A percentile compares a stretch with the other conserved stretches of the same genome.
Evolutionary conservation across 2,888 invertebrate genomes (phyloP).

Genomic region (Augiades crinisus): DNA sequence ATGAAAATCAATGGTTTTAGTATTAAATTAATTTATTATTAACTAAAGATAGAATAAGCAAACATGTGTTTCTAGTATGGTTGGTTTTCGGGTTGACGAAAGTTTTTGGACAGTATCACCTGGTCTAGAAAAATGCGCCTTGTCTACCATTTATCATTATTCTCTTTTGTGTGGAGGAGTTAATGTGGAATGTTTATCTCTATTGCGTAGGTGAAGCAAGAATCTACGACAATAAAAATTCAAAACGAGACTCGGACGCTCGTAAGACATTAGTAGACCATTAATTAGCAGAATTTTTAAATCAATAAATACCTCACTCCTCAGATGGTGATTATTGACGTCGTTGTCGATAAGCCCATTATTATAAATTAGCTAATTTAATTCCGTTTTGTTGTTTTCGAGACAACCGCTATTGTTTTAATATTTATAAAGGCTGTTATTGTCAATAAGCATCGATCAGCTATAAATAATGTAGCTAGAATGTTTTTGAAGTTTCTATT

Average conservation of each 20-base stretch:
- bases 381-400: conserved; percentile 16
- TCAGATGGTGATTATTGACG: conserved; percentile 28
- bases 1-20: no score
- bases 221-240: conserved; percentile 40
- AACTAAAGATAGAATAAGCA: no score
- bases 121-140: no score
- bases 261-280: conserved; percentile 32
- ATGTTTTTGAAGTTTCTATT: no score
- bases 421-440: conserved; percentile 24
- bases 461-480: background rate
- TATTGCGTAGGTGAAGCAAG: conserved; percentile 42
- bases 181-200: conserved; percentile 48
- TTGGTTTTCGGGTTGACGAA: no score
- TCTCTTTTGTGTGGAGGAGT: conserved; percentile 39
- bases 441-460: conserved; percentile 1
- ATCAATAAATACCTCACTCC: conserved; percentile 33
- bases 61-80: no score
- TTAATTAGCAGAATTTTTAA: conserved; percentile 36
- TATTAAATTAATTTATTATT: no score
- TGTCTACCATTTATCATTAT: background rate
- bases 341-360: conserved; percentile 21
- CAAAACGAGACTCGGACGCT: conserved; percentile 29
- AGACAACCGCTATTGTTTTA: conserved; percentile 28
- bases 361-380: conserved; percentile 26
- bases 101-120: no score